Evolutionary conservation across 1,140 invertebrate genomes (phyloP).

Genomic region (Stegodyphus dumicola): DNA sequence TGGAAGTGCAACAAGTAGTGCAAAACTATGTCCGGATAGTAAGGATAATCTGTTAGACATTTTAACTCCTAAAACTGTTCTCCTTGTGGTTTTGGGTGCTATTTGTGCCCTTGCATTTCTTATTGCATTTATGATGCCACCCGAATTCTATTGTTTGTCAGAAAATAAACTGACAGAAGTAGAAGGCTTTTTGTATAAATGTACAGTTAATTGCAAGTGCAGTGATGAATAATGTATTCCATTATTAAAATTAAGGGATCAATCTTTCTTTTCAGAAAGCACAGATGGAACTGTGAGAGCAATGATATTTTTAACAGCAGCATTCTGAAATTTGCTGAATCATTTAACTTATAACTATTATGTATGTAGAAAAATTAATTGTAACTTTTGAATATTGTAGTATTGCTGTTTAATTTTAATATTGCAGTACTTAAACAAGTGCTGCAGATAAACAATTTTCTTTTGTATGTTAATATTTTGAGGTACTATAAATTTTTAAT

Average conservation of each 20-base stretch:
- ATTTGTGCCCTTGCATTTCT: slow-evolving; percentile 17
- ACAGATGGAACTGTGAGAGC: too few relatives aligned
- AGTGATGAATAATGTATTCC: background rate
- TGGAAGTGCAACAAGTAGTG: slow-evolving; percentile 84
- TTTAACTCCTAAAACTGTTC: slow-evolving; percentile 24
- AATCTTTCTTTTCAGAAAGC: background rate
- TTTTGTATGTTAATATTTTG: too few relatives aligned
- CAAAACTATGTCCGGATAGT: slow-evolving; percentile 85
- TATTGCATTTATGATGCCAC: slow-evolving; percentile 11
- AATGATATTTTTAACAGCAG: too few relatives aligned
- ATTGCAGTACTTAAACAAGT: too few relatives aligned
- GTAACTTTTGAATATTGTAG: too few relatives aligned
- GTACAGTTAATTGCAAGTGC: slow-evolving; percentile 44
- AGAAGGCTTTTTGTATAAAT: slow-evolving; percentile 46
- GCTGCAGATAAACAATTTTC: too few relatives aligned
- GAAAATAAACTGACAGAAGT: slow-evolving; percentile 9
- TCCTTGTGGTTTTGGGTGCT: background rate
- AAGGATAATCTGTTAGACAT: slow-evolving; percentile 67
- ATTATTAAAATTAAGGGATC: slow-evolving; percentile 10
- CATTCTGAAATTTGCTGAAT: too few relatives aligned
- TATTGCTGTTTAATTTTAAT: too few relatives aligned
- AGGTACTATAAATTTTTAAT: too few relatives aligned
- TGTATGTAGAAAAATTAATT: too few relatives aligned
- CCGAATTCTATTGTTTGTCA: slow-evolving; percentile 35
- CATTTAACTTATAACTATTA: too few relatives aligned